Evolutionary conservation across 2,888 invertebrate genomes (phyloP), one percentile per base, ranked within the genome.

Genomic region (Poecilus cupreus): DNA sequence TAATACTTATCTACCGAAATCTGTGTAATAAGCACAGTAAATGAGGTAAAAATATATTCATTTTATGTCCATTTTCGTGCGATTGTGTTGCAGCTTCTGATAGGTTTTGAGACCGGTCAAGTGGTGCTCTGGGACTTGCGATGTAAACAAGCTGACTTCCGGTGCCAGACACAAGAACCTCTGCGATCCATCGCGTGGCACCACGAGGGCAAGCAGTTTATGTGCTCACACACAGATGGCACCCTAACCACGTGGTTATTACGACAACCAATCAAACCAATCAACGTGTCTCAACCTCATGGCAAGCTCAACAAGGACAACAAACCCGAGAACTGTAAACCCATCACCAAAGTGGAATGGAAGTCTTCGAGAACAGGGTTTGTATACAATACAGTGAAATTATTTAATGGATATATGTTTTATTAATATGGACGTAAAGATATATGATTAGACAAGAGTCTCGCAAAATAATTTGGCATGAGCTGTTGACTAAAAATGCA

Each of bases 81-180:
- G 8, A 46, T n/a, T 46, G 13, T 83, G 54, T 89, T 89, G 54
- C 91, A 98, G 98, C 92, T 99, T 88, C 92, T 99, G 90, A 96
- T 99, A 90, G 98, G 97, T 84, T 99, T 95, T 91, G 98, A 98
- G 90, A 94, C 94, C 84, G 99, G 99, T 20, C 94, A 96, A 87
- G 93, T 99, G 85, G 98, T 97, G 68, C 92, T 98, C 85, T 99
- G 99, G 99, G 98, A 99, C 91, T 92, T 99, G 88, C 94, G 95
- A 86, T 93, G 92, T 86, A 96, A 96, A 90, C 90, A 90, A 85
- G 97, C 96, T 49, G 99, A 99, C 87, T 93, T 94, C 90, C 93
- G 97, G 88, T 96, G 94, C 90, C 92, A 93, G 86, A 92, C 94
- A 79, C 91, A 92, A 24, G 96, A 96, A 88, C 93, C 93, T 77